phyloP scores from a whole-genome alignment of 2,797 vertebrate species.

The Takifugu ocellatus region DNA sequence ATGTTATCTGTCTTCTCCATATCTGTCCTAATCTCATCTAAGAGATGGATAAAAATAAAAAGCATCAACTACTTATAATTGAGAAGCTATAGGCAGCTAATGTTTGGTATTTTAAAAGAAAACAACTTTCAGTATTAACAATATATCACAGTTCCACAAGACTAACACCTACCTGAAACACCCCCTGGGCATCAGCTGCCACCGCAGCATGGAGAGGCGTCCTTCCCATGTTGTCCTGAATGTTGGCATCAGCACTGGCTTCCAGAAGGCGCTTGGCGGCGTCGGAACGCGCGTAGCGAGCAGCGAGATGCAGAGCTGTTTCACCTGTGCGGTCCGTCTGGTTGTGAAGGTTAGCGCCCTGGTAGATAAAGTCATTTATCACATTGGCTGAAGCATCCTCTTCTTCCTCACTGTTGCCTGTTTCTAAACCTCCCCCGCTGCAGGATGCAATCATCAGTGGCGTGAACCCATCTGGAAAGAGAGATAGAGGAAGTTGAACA shows the following conservation, averaged over 20 bases:
- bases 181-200: constrained; percentile 92
- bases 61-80: background rate
- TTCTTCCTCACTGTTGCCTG: constrained; percentile 92
- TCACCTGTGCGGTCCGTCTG: constrained; percentile 97
- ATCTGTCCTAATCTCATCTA: background rate
- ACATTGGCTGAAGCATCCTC: constrained; percentile 90
- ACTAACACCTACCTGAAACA: constrained; percentile 85
- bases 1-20: no score
- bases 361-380: constrained; percentile 97
- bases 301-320: constrained; percentile 92
- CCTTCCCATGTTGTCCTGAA: constrained; percentile 96
- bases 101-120: background rate
- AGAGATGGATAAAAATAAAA: background rate
- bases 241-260: constrained; percentile 93
- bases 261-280: constrained; percentile 95
- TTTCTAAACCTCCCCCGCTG: constrained; percentile 94
- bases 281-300: constrained; percentile 91
- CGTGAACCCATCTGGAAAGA: constrained; percentile 87
- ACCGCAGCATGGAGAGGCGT: constrained; percentile 92
- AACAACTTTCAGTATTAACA: background rate
- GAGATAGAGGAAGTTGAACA: background rate
- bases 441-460: constrained; percentile 98
- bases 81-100: background rate
- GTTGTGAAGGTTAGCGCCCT: constrained; percentile 93
- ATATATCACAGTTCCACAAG: background rate